These are phyloP conservation scores for Bubo scandiacus DNA, from an alignment of 2,113 vertebrate genomes.

Conservation along the genomic window DNA sequence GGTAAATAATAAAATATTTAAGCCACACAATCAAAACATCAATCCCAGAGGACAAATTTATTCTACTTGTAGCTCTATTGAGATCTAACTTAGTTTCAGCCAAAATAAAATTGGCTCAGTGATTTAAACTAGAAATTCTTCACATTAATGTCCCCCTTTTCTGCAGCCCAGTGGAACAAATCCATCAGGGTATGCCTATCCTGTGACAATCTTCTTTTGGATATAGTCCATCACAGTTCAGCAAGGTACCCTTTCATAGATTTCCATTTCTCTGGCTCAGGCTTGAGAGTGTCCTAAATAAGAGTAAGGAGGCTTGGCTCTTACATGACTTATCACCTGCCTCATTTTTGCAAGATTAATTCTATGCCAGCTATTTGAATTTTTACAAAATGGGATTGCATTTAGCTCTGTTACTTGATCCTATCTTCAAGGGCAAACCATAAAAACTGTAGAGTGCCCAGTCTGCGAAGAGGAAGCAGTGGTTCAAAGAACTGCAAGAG, in stretches of 20 bases:
- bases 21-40: neutral
- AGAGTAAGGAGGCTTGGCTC: neutral
- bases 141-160: neutral
- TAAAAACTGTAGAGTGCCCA: neutral
- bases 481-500: neutral
- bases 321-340: neutral
- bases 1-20: constrained; percentile 41
- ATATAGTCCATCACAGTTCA: neutral
- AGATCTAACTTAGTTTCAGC: neutral
- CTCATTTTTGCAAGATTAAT: neutral
- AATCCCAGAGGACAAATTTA: neutral
- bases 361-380: neutral
- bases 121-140: constrained; percentile 11
- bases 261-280: neutral
- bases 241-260: neutral
- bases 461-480: neutral
- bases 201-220: neutral
- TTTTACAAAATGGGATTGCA: neutral
- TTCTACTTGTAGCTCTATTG: neutral
- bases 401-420: neutral
- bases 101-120: neutral
- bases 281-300: neutral
- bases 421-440: neutral
- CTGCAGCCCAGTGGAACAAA: neutral
- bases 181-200: neutral